Evolutionary conservation across 2,888 invertebrate species (phyloP).

Genomic region (Apodemia mormo): DNA sequence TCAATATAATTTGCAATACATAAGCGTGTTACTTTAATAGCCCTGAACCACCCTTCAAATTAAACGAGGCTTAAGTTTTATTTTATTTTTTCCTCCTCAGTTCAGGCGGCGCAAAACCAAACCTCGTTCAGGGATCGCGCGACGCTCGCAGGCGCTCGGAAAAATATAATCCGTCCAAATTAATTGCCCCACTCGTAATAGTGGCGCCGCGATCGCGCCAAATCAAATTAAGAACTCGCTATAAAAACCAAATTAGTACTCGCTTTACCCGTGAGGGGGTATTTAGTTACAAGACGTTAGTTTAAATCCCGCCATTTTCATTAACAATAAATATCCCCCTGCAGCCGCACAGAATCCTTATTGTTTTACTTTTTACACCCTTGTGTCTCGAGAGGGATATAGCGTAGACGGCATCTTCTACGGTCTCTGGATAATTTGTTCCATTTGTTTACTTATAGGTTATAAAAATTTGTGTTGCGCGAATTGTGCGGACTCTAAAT

Average conservation of each 20-base stretch:
- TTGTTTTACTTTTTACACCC: slow-evolving; percentile 82
- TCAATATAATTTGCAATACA: slow-evolving; percentile 83
- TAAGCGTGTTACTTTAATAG: slow-evolving; percentile 83
- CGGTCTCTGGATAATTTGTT: slow-evolving; percentile 72
- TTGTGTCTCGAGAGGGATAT: slow-evolving; percentile 74
- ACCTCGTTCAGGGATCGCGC: slow-evolving; percentile 49
- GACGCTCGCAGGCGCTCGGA: slow-evolving; percentile 55
- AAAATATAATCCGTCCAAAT: slow-evolving; percentile 82
- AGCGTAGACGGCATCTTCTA: slow-evolving; percentile 64
- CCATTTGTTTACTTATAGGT: slow-evolving; percentile 78
- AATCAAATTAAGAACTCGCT: slow-evolving; percentile 82
- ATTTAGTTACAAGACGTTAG: slow-evolving; percentile 83
- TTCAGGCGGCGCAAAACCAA: slow-evolving; percentile 52
- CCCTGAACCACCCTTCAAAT: slow-evolving; percentile 83
- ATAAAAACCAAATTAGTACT: slow-evolving; percentile 83
- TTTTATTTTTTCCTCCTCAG: slow-evolving; percentile 78
- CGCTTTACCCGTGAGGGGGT: slow-evolving; percentile 81
- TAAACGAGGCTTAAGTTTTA: slow-evolving; percentile 83
- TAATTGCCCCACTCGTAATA: slow-evolving; percentile 81
- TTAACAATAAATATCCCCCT: slow-evolving; percentile 82
- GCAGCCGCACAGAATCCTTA: slow-evolving; percentile 79
- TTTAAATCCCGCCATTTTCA: slow-evolving; percentile 82
- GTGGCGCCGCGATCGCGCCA: slow-evolving; percentile 79
- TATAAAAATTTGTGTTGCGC: slow-evolving; percentile 81
- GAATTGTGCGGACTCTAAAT: slow-evolving; percentile 81